phyloP scores from a whole-genome alignment of 2,113 vertebrate species.

The Nannospalax galili region DNA sequence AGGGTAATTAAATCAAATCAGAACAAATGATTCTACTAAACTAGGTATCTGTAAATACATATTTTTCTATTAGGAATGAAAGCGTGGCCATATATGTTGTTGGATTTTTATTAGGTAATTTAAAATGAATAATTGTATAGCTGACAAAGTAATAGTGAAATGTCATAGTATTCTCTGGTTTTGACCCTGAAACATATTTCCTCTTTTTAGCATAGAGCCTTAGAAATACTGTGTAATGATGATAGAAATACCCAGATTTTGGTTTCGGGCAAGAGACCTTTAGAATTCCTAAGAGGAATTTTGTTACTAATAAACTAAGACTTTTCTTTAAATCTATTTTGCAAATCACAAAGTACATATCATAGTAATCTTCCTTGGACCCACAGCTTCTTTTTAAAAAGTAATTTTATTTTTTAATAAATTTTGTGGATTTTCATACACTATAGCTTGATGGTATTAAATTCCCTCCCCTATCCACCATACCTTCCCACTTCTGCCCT shows the following conservation, averaged over 20 bases:
- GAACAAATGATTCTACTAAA: slow-evolving; percentile 47
- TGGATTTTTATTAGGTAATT: slow-evolving; percentile 36
- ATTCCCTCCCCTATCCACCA: too few species aligned
- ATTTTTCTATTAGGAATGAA: slow-evolving; percentile 41
- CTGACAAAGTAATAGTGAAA: background rate
- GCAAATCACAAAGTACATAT: background rate
- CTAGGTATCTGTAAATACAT: slow-evolving; percentile 7
- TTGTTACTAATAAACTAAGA: background rate
- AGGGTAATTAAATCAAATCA: slow-evolving; percentile 61
- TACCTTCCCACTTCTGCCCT: too few species aligned
- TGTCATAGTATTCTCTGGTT: background rate
- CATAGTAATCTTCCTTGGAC: background rate
- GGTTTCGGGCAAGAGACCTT: background rate
- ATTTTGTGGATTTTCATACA: too few species aligned
- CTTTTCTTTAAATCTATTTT: background rate
- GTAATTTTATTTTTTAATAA: too few species aligned
- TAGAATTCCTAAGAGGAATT: background rate
- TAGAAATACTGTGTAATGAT: background rate
- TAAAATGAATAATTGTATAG: slow-evolving; percentile 42
- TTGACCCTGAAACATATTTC: background rate
- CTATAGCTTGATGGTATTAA: too few species aligned
- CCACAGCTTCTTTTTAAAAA: background rate
- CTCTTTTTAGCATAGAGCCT: background rate
- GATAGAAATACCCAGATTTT: background rate
- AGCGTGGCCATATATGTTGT: background rate